Percentiles rank a stretch among this genome's conserved stretches.
phyloP scores from a whole-genome alignment of 2,797 vertebrate species.

The Parauchenoglanis punctatus region DNA sequence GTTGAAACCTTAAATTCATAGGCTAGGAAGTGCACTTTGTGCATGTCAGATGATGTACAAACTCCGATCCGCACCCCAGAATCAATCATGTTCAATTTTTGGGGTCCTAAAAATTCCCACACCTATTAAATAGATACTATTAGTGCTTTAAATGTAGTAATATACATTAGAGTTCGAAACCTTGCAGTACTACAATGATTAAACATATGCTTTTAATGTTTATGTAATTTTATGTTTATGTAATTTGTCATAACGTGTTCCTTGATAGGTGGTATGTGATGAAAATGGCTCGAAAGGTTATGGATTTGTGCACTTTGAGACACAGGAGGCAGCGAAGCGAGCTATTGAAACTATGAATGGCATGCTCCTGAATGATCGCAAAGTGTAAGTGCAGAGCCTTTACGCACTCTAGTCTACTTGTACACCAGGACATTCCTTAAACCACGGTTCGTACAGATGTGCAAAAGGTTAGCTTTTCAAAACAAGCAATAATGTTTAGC shows the following conservation, averaged over 20 bases:
- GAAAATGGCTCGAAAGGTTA: conserved; percentile 94
- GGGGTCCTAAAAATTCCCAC: background rate
- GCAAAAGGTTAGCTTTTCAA: background rate
- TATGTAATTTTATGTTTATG: background rate
- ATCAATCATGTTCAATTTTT: background rate
- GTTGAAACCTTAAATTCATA: background rate
- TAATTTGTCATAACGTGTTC: background rate
- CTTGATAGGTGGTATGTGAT: conserved; percentile 89
- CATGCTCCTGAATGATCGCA: conserved; percentile 95
- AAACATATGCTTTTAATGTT: background rate
- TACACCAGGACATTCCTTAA: background rate
- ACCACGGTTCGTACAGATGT: background rate
- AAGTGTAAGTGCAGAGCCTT: conserved; percentile 85
- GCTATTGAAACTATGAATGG: conserved; percentile 96
- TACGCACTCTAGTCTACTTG: background rate
- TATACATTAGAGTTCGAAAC: background rate
- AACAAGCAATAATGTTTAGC: background rate
- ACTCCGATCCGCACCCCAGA: too few species aligned
- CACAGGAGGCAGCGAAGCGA: conserved; percentile 87
- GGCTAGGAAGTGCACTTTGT: background rate
- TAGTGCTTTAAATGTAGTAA: background rate
- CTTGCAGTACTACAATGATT: too few species aligned
- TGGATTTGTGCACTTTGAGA: conserved; percentile 98
- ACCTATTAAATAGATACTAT: background rate
- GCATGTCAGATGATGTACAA: background rate